Percentiles rank a stretch among this genome's conserved stretches.
Evolutionary conservation across 1,140 invertebrate species (phyloP).

Genomic region (Drosophila carrolli): DNA sequence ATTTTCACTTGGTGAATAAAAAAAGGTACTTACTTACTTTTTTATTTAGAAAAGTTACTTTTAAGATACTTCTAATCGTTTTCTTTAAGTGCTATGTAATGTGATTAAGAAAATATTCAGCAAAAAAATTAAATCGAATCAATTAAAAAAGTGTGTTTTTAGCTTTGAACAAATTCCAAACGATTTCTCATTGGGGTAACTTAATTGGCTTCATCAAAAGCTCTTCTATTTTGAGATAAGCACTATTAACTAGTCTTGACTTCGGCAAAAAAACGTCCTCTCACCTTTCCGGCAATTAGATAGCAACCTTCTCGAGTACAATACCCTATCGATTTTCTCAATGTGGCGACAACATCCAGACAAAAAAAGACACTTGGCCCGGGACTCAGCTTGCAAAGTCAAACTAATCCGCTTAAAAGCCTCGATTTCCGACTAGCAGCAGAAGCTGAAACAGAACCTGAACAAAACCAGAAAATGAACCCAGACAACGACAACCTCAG

Average conservation of each 20-base stretch:
- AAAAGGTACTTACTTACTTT: background rate
- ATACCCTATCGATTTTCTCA: slow-evolving; percentile 73
- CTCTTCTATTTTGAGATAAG: background rate
- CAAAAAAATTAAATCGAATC: no score
- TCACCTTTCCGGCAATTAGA: slow-evolving; percentile 55
- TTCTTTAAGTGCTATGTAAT: no score
- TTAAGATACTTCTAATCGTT: no score
- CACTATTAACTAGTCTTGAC: background rate
- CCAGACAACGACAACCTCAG: slow-evolving; percentile 33
- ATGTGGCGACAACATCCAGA: slow-evolving; percentile 18
- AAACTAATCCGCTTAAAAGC: slow-evolving; percentile 79
- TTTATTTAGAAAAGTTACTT: no score
- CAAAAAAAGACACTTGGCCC: slow-evolving; percentile 21
- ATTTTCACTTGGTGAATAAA: background rate
- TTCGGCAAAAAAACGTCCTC: slow-evolving; percentile 27
- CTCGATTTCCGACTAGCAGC: slow-evolving; percentile 55
- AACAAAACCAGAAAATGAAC: slow-evolving; percentile 11
- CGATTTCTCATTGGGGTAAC: background rate
- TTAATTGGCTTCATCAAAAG: slow-evolving; percentile 19
- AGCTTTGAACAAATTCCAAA: background rate
- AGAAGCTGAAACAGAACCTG: slow-evolving; percentile 21
- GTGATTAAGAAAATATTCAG: no score
- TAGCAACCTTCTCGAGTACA: slow-evolving; percentile 50
- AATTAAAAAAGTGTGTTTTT: no score
- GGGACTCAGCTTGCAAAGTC: slow-evolving; percentile 61